Evolutionary conservation across 2,888 invertebrate species (phyloP), one percentile per base, ranked within the genome.

Genomic region (Venusia cambrica): DNA sequence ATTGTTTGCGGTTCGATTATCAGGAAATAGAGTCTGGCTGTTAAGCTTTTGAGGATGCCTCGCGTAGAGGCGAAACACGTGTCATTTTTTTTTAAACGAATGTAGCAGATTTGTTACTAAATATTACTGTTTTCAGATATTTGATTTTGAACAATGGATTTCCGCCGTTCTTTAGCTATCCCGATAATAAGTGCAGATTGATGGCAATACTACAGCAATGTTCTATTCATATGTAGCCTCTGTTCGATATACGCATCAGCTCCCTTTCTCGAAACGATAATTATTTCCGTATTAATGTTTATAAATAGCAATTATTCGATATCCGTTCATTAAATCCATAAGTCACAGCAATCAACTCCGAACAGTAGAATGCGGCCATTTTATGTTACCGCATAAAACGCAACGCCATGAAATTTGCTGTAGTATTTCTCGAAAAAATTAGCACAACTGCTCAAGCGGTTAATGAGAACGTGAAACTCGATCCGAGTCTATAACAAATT

Each of bases 401-500:
- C 73, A 69, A 62, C 57, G 58, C 71, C 79, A 73, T 79, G 73
- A 79, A 80, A 77, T 75, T 70, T 67, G 63, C 65, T 62, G 71
- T 75, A 73, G 76, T 75, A 74, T 71, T 73, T 65, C 64, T 71
- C 55, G 68, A 75, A 79, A 81, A 84, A 84, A 79, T 78, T 76
- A 78, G 79, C 78, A 66, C 80, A 77, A 68, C 79, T 74, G 80
- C 65, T 83, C 76, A 74, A 81, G 62, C 85, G 81, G 57, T 73
- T 83, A 84, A 85, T 83, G 72, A 76, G 77, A 81, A 77, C 80
- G 73, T 70, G 80, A 80, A 83, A 80, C 73, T 64, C 71, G 74
- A 80, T 63, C 59, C 73, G 62, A 54, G 62, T 61, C 67, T 72
- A 73, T 64, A 67, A 63, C 70, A 75, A 79, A 77, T 75, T 74